phyloP scores from a whole-genome alignment of 2,888 invertebrate species.

The Tinea pellionella region DNA sequence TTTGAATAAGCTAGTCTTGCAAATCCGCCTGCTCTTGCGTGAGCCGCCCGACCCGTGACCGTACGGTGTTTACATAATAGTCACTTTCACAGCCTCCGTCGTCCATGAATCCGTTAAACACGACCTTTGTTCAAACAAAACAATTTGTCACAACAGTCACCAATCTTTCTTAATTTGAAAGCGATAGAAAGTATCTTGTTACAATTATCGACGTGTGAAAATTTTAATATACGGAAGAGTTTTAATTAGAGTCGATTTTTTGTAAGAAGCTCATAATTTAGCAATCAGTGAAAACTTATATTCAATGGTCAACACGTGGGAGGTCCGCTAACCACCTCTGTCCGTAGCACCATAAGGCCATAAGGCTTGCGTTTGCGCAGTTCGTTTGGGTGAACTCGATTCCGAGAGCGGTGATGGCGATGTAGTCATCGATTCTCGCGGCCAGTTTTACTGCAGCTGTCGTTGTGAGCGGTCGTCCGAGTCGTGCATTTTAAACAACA shows the following conservation, averaged over 20 bases:
- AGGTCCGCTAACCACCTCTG: background rate
- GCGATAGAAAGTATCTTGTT: background rate
- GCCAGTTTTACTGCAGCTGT: slow-evolving; percentile 43
- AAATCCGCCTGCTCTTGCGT: background rate
- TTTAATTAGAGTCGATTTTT: background rate
- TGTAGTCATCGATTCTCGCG: slow-evolving; percentile 10
- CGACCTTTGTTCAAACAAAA: background rate
- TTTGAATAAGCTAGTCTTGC: background rate
- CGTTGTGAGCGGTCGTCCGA: slow-evolving; percentile 36
- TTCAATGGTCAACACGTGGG: background rate
- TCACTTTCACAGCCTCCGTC: slow-evolving; percentile 34
- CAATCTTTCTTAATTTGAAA: background rate
- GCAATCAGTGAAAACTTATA: background rate
- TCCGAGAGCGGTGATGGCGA: slow-evolving; percentile 17
- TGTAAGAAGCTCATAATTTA: background rate
- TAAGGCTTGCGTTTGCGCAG: background rate
- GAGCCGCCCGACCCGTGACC: background rate
- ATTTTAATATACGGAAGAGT: background rate
- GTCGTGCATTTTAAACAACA: slow-evolving; percentile 19
- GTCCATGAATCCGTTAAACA: slow-evolving; percentile 3
- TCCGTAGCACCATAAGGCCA: background rate
- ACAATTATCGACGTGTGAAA: background rate
- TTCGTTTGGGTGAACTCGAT: slow-evolving; percentile 40
- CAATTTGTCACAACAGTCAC: background rate
- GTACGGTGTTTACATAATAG: slow-evolving; percentile 33